phyloP scores from a whole-genome alignment of 2,888 invertebrate genomes.

The Platycheirus rosarum region DNA sequence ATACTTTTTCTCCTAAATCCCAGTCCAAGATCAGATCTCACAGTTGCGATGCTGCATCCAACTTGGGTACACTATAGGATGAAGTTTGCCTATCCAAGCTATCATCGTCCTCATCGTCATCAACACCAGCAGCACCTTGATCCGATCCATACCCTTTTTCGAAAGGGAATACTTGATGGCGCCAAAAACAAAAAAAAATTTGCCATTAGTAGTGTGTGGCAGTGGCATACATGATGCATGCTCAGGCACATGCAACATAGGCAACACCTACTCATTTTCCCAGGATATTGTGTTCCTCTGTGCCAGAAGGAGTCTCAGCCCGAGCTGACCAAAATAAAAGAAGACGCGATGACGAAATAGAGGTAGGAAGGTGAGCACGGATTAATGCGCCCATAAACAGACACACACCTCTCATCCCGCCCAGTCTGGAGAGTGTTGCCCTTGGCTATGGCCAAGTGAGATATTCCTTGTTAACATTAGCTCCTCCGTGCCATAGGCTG shows the following conservation, averaged over 20 bases:
- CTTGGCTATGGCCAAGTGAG: constrained; percentile 56
- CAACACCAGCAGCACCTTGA: constrained; percentile 42
- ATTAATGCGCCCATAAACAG: constrained; percentile 71
- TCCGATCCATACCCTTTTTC: constrained; percentile 29
- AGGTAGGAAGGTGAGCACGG: constrained; percentile 61
- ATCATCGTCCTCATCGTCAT: constrained; percentile 53
- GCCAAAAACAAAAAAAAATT: constrained; percentile 75
- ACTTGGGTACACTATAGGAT: constrained; percentile 36
- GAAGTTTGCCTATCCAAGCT: constrained; percentile 35
- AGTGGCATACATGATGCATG: constrained; percentile 62
- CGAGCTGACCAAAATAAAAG: constrained; percentile 37
- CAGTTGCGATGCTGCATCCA: constrained; percentile 20
- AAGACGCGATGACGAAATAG: constrained; percentile 33
- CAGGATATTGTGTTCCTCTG: constrained; percentile 48
- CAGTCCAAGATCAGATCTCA: constrained; percentile 64
- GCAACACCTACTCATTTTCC: constrained; percentile 73
- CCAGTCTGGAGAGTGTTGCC: constrained; percentile 34
- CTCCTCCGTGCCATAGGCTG: constrained; percentile 36
- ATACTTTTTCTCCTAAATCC: constrained; percentile 49
- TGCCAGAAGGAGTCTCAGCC: constrained; percentile 2
- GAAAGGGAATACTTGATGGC: constrained; percentile 69
- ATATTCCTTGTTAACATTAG: constrained; percentile 69
- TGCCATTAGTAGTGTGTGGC: constrained; percentile 62
- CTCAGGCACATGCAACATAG: constrained; percentile 59
- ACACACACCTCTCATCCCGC: constrained; percentile 57